Base-by-base conservation (phyloP, 2,888 invertebrate species). In the Fabriciana adippe region DNA sequence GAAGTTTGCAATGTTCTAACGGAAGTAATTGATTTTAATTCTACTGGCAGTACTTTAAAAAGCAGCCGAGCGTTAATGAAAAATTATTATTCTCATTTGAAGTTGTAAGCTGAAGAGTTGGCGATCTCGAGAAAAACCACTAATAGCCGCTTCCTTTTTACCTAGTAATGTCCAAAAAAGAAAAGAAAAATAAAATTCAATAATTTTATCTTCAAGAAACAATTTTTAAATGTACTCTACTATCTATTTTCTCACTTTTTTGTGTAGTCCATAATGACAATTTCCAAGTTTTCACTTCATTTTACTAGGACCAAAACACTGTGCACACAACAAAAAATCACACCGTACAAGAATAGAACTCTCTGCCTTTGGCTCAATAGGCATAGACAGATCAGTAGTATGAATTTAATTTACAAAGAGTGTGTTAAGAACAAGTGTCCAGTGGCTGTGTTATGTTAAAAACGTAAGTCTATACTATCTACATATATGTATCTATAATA, bases 21-120 rank as follows among this genome's bases (percentile, higher is more conserved):
- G 79, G 82, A 83, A 83, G 85, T 87, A 88, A 89, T 89, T 88
- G 90, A 88, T 89, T 89, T 87, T 88, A 88, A 88, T 89, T 88
- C 81, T 77, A 75, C 80, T 79, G 77, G 82, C 81, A 81, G 85
- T 84, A 84, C 83, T 83, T 82, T 85, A 74, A 80, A 82, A 85
- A 74, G 83, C 85, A 86, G 78, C 82, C 74, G 75, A 87, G 86
- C 86, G 85, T 86, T 86, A 88, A 89, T 88, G 87, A 88, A 89
- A 90, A 90, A 88, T 88, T 86, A 87, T 89, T 89, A 61, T 88
- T 81, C 82, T 78, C 82, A 83, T 83, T 81, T 82, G 76, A 84
- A 86, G 81, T 85, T 83, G 82, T 56, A 84, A 84, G 83, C 83
- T 85, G 78, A 79, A 80, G 80, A 82, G 80, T 72, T 72, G 63